These are phyloP conservation scores for Cercopithecus mona DNA, from an alignment of 2,113 vertebrate species.

Conservation along the genomic window DNA sequence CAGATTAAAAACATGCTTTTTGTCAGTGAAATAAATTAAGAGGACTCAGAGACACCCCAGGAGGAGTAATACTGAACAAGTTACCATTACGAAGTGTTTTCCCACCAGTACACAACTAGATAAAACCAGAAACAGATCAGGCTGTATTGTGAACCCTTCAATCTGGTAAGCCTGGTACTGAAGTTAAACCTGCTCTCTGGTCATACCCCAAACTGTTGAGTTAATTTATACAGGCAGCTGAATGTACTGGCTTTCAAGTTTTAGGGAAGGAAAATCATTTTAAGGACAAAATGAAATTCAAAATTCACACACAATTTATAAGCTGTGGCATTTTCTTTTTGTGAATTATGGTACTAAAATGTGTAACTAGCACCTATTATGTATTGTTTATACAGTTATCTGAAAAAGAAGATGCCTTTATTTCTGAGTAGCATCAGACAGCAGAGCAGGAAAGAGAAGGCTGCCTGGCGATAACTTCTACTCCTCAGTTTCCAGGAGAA, in stretches of 20 bases:
- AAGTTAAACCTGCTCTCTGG: background rate
- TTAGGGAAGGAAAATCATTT: background rate
- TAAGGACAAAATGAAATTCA: constrained; percentile 12
- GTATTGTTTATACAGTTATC: background rate
- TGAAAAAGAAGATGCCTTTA: background rate
- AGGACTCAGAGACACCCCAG: background rate
- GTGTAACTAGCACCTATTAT: background rate
- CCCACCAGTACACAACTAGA: background rate
- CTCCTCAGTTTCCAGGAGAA: background rate
- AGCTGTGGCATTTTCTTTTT: background rate
- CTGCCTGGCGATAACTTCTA: fast-evolving
- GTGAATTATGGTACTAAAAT: background rate
- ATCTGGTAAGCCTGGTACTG: background rate
- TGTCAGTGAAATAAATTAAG: constrained; percentile 45
- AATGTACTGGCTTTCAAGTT: background rate
- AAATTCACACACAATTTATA: background rate
- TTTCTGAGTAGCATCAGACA: background rate
- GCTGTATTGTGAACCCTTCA: background rate
- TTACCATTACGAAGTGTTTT: background rate
- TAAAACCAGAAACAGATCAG: background rate
- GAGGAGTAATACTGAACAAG: background rate
- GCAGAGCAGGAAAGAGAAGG: background rate
- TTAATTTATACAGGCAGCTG: background rate
- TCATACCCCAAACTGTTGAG: background rate
- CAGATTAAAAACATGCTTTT: constrained; percentile 41